Evolutionary conservation across 2,113 vertebrate species (phyloP).

Genomic region (Tapirus terrestris): DNA sequence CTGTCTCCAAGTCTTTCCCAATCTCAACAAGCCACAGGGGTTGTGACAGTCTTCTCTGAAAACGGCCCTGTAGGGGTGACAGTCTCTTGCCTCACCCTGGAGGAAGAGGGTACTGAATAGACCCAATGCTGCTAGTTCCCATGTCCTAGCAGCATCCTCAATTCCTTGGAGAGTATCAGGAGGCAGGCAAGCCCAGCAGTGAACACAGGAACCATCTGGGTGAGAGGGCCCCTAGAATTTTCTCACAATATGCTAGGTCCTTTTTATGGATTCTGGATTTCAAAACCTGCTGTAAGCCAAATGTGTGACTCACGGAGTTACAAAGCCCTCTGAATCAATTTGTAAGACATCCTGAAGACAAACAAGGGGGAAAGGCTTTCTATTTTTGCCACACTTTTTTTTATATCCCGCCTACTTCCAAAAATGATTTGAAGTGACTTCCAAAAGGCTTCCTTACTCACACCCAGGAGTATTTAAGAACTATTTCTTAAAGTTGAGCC

Average conservation of each 20-base stretch:
- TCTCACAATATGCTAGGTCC: neutral
- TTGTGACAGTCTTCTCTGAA: neutral
- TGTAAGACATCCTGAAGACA: constrained; percentile 64
- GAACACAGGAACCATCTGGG: neutral
- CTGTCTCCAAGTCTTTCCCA: neutral
- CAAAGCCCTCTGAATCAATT: constrained; percentile 60
- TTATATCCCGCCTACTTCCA: constrained; percentile 46
- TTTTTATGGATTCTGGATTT: constrained; percentile 51
- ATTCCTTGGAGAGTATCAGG: neutral
- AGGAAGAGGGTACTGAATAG: neutral
- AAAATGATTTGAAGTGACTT: constrained; percentile 62
- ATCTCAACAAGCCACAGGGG: neutral
- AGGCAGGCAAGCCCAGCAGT: neutral
- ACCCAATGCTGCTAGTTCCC: neutral
- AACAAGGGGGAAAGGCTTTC: constrained; percentile 46
- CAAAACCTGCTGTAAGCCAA: constrained; percentile 39
- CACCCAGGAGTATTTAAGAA: constrained; percentile 49
- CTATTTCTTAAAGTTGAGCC: constrained; percentile 73
- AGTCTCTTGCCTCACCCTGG: neutral
- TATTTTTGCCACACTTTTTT: constrained; percentile 52
- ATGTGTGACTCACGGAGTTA: constrained; percentile 64
- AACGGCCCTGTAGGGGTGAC: neutral
- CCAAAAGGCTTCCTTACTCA: constrained; percentile 60
- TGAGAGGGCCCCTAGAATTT: neutral
- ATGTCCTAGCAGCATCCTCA: neutral